Evolutionary conservation across 2,797 vertebrate genomes (phyloP), one percentile per base, ranked within the genome.

Genomic region (Girardinus metallicus): DNA sequence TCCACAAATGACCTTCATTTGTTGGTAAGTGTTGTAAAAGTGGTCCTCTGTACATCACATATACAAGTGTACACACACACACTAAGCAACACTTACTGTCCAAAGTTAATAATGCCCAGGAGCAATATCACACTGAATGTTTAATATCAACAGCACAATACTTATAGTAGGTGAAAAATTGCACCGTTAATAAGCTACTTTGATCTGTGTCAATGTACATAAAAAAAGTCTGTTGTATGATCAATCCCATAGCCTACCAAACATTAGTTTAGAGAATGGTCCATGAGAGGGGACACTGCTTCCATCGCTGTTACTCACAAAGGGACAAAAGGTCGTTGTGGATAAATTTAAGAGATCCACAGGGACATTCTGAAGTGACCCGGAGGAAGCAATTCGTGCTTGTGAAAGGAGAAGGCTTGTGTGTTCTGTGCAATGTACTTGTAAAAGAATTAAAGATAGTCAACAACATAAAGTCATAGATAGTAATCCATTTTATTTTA

Each of bases 401-500:
- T 46, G 43, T 46, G 3, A 46, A 44, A 44, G 41, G 26, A 44
- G 2, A 46, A 23, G 1, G 5, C 5, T 43, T 21, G 39, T 70
- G 66, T 26, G 10, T 71, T 71, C 12, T 71, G 13, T 72, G 12
- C 41, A 44, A 10, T 71, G 43, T 41, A 70, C 11, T n/a, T n/a
- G 11, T 6, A 64, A 39, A 74, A 77, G 41, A 51, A 29, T 31
- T 7, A 80, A 46, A 21, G 34, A 80, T 13, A 34, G 41, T 71
- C 53, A 57, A 64, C 70, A 77, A 49, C 36, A n/a, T 60, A 62
- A 73, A 3, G 3, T 74, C 16, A n/a, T 71, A 60, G 60, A 79
- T 73, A 79, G 76, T 51, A 90, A 91, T 76, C 46, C 8, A 82
- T 87, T 93, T 94, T 93, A 93, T 92, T 94, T 82, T 73, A 51